phyloP scores from a whole-genome alignment of 2,113 vertebrate genomes.

The Rhinogobius similis region DNA sequence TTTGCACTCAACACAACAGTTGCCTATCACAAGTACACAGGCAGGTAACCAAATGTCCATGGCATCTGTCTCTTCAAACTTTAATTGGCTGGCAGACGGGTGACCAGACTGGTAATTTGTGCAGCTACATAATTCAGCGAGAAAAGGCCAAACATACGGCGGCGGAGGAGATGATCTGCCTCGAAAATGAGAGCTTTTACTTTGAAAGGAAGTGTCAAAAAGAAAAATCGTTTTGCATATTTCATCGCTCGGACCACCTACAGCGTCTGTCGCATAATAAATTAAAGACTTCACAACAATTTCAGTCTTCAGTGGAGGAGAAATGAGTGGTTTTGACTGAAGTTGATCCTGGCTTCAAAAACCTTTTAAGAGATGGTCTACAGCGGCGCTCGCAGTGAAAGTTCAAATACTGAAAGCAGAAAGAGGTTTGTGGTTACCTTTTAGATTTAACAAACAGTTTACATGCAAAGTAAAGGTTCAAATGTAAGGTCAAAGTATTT shows the following conservation, averaged over 20 bases:
- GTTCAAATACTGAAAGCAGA: constrained; percentile 11
- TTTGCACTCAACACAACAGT: constrained; percentile 32
- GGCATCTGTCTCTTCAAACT: constrained; percentile 74
- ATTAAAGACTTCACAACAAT: constrained; percentile 13
- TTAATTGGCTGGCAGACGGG: constrained; percentile 66
- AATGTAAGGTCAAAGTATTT: not conserved
- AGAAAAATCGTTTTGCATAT: not conserved
- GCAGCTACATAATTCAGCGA: constrained; percentile 71
- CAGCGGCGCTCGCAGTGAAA: not conserved
- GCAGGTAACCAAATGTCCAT: constrained; percentile 48
- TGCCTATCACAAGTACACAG: constrained; percentile 34
- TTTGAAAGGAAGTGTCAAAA: constrained; percentile 27
- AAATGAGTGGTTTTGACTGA: not conserved
- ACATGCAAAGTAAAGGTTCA: not conserved
- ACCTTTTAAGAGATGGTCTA: constrained; percentile 1
- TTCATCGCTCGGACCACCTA: not conserved
- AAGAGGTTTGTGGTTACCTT: constrained; percentile 1
- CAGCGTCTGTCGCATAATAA: not conserved
- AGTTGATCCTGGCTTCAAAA: constrained; percentile 1
- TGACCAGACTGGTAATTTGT: constrained; percentile 67
- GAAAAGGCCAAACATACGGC: constrained; percentile 51
- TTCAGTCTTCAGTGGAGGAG: not conserved
- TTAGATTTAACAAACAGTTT: constrained; percentile 6
- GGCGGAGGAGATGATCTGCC: constrained; percentile 29
- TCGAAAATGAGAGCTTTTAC: constrained; percentile 36